Conservation (phyloP, 2,888 invertebrate genomes). For the Temnothorax ravouxi region DNA sequence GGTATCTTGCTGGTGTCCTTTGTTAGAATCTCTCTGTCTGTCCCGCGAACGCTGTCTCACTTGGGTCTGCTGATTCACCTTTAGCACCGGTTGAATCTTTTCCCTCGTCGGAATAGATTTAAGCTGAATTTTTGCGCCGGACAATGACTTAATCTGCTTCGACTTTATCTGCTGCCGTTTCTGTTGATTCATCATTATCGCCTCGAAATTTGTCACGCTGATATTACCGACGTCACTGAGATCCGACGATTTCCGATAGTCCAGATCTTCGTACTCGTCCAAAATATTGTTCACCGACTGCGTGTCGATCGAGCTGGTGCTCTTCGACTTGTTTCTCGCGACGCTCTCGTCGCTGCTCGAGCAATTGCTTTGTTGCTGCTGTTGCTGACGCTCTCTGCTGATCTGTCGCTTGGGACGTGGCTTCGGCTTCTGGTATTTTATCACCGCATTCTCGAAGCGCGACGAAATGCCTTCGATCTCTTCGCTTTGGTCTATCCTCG, state of each 20-base stretch:
- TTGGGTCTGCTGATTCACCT: conserved; percentile 81
- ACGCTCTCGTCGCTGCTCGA: conserved; percentile 82
- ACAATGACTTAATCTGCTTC: conserved; percentile 18
- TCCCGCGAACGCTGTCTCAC: conserved; percentile 81
- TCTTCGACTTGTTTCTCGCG: conserved; percentile 79
- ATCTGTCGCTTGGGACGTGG: conserved; percentile 63
- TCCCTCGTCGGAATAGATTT: conserved; percentile 61
- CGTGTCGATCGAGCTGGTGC: conserved; percentile 82
- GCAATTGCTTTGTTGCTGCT: conserved; percentile 72
- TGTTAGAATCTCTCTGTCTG: conserved; percentile 69
- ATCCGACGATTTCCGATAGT: conserved; percentile 80
- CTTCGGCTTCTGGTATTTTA: conserved; percentile 75
- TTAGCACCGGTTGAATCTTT: conserved; percentile 73
- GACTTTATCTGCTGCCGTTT: conserved; percentile 71
- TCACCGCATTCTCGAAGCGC: conserved; percentile 75
- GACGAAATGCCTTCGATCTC: conserved; percentile 70
- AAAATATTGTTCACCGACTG: conserved; percentile 83
- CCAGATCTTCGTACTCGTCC: conserved; percentile 82
- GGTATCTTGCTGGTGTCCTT: conserved; percentile 51
- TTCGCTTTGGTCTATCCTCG: conserved; percentile 53
- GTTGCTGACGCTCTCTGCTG: conserved; percentile 71
- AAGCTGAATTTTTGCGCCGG: conserved; percentile 59
- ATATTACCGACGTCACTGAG: conserved; percentile 80
- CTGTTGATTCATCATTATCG: conserved; percentile 78
- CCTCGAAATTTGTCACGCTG: conserved; percentile 79